Evolutionary conservation across 2,113 vertebrate genomes (phyloP).

Genomic region (Danionella cerebrum): DNA sequence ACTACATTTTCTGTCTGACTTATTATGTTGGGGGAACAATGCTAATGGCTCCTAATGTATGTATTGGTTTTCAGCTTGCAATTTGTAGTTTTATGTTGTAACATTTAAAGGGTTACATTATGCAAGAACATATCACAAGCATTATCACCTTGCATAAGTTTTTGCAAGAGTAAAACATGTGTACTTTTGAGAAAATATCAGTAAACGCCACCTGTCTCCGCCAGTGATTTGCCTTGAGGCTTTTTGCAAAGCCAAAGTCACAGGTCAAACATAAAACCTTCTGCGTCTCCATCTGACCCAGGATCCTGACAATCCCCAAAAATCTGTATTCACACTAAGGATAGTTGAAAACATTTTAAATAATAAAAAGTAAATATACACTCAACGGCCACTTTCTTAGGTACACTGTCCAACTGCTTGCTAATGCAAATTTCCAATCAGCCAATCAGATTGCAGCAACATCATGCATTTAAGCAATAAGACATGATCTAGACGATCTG

Average conservation of each 20-base stretch:
- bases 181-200: background rate
- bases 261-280: slow-evolving; percentile 7
- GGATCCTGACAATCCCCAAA: slow-evolving; percentile 19
- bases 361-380: too few relatives aligned
- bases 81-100: background rate
- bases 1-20: background rate
- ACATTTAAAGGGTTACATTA: background rate
- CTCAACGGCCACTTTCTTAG: too few relatives aligned
- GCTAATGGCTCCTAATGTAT: background rate
- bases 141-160: too few relatives aligned
- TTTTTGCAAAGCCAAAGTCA: background rate
- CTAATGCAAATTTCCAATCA: too few relatives aligned
- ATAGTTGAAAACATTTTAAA: too few relatives aligned
- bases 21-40: background rate
- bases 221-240: slow-evolving; percentile 8
- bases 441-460: too few relatives aligned
- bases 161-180: too few relatives aligned
- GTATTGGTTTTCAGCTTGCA: background rate
- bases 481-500: too few relatives aligned
- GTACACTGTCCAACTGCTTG: too few relatives aligned
- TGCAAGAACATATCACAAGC: background rate
- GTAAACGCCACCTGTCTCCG: background rate
- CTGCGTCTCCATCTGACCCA: slow-evolving; percentile 10
- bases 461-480: too few relatives aligned
- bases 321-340: background rate